Conservation (phyloP, 2,888 invertebrate genomes). For the Eupithecia insigniata region DNA sequence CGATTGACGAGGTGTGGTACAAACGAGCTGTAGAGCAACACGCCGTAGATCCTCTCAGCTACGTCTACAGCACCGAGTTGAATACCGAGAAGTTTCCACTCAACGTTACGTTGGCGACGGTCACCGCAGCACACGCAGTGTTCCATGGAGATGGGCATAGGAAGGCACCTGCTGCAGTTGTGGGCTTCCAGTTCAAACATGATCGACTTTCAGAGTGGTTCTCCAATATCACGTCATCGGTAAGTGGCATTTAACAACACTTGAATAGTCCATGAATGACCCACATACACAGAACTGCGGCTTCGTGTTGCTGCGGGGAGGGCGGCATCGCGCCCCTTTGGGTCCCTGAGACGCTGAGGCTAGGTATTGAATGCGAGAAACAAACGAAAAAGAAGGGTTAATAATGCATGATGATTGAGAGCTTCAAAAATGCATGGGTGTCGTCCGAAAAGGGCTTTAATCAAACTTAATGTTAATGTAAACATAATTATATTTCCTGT, state of each 20-base stretch:
- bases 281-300: background rate
- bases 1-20: slow-evolving; percentile 96
- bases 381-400: background rate
- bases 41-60: slow-evolving; percentile 89
- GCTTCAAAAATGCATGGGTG: background rate
- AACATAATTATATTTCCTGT: no score
- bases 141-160: slow-evolving; percentile 86
- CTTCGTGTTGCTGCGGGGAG: background rate
- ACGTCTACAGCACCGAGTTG: slow-evolving; percentile 87
- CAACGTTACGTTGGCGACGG: slow-evolving; percentile 87
- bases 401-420: slow-evolving; percentile 4
- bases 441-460: background rate
- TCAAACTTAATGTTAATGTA: background rate
- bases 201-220: slow-evolving; percentile 90
- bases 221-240: slow-evolving; percentile 90
- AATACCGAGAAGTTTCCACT: slow-evolving; percentile 74
- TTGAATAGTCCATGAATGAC: background rate
- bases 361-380: background rate
- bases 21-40: slow-evolving; percentile 94
- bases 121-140: slow-evolving; percentile 94
- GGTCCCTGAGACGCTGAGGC: background rate
- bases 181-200: slow-evolving; percentile 92
- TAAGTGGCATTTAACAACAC: slow-evolving; percentile 61
- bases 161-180: slow-evolving; percentile 87
- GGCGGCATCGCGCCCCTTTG: background rate